These are phyloP conservation scores for Xanthostigma xanthostigma DNA, from an alignment of 2,888 invertebrate genomes.

Conservation along the genomic window DNA sequence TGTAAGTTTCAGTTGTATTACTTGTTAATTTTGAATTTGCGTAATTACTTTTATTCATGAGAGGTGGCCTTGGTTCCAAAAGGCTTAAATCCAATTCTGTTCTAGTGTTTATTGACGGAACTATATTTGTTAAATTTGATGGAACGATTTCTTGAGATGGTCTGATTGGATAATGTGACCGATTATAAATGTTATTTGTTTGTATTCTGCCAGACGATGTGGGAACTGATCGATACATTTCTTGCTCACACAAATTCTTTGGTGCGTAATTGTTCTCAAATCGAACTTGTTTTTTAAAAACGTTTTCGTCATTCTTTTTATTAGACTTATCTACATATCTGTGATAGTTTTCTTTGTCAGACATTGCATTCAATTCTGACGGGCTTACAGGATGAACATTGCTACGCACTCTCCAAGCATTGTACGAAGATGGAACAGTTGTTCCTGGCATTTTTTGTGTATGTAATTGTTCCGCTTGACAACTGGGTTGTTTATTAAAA, in stretches of 20 bases:
- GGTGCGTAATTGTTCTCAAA: neutral
- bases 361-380: too few relatives aligned
- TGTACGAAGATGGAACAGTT: neutral
- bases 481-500: neutral
- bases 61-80: neutral
- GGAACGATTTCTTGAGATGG: too few relatives aligned
- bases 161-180: too few relatives aligned
- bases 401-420: slow-evolving; percentile 1
- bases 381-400: too few relatives aligned
- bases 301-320: too few relatives aligned
- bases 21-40: neutral
- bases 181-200: too few relatives aligned
- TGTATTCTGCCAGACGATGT: too few relatives aligned
- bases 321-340: too few relatives aligned
- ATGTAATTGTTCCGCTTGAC: neutral
- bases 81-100: neutral
- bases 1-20: neutral
- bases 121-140: too few relatives aligned
- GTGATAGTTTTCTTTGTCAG: neutral
- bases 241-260: too few relatives aligned
- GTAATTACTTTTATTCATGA: neutral
- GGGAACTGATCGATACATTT: too few relatives aligned
- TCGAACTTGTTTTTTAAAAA: slow-evolving; percentile 2
- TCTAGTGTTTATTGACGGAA: neutral
- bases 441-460: too few relatives aligned